phyloP scores from a whole-genome alignment of 2,113 vertebrate genomes.

The Pithys albifrons region DNA sequence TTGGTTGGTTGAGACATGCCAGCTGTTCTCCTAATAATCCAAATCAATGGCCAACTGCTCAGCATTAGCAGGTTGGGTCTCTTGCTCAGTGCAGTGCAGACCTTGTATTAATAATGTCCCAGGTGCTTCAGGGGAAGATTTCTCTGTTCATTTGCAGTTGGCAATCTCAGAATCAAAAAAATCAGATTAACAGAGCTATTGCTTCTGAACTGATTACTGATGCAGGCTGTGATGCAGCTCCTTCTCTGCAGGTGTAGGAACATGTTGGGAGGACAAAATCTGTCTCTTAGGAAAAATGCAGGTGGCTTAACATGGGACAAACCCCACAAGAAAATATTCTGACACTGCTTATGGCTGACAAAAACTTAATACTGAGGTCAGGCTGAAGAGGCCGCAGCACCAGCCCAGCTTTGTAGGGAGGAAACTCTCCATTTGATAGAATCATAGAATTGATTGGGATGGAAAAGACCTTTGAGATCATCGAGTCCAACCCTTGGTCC shows the following conservation, averaged over 20 bases:
- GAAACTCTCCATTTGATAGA: not conserved
- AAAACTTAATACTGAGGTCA: not conserved
- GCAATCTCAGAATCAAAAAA: not conserved
- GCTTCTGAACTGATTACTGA: not conserved
- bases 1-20: conserved; percentile 60
- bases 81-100: not conserved
- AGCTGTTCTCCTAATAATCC: conserved; percentile 67
- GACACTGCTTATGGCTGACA: not conserved
- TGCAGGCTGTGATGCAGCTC: not conserved
- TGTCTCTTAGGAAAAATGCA: not conserved
- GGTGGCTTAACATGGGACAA: not conserved
- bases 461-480: too few relatives aligned
- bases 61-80: conserved; percentile 34
- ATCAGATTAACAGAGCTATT: not conserved
- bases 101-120: not conserved
- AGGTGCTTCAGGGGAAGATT: not conserved
- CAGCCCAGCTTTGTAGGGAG: not conserved
- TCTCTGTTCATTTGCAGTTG: not conserved
- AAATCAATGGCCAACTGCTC: conserved; percentile 63
- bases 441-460: too few relatives aligned
- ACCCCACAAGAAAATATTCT: not conserved
- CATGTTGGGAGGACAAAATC: not conserved
- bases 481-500: too few relatives aligned
- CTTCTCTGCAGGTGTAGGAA: not conserved
- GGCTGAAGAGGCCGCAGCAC: not conserved